Percentiles rank a stretch among this genome's conserved stretches.
Evolutionary conservation across 2,113 vertebrate genomes (phyloP).

Genomic region (Cnemophilus loriae): DNA sequence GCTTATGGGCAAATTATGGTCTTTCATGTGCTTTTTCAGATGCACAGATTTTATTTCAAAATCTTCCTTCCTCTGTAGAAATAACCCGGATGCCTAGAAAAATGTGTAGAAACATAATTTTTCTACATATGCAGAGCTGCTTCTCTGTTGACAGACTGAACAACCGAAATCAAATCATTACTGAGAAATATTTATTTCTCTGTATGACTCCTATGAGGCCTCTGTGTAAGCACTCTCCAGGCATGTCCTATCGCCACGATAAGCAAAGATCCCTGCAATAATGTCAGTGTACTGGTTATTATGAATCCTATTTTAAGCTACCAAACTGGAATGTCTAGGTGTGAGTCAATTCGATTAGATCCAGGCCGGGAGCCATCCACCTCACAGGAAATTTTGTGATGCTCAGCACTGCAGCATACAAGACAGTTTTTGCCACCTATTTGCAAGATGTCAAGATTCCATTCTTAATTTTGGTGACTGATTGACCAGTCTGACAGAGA

Average conservation of each 20-base stretch:
- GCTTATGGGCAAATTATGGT: background rate
- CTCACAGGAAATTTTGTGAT: background rate
- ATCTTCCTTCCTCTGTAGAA: background rate
- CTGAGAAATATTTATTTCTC: background rate
- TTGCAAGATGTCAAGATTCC: background rate
- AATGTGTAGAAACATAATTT: background rate
- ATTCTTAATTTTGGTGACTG: background rate
- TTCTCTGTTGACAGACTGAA: background rate
- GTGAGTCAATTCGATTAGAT: background rate
- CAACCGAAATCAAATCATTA: background rate
- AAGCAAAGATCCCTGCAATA: background rate
- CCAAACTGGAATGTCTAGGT: background rate
- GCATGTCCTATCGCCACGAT: background rate
- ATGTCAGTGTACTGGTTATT: background rate
- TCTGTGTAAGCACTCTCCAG: background rate
- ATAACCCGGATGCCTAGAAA: background rate
- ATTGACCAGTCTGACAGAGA: background rate
- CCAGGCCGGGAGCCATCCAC: background rate
- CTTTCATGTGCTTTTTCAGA: background rate
- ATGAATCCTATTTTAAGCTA: background rate
- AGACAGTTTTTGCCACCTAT: background rate
- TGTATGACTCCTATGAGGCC: background rate
- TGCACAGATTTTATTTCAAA: background rate
- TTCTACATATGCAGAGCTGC: background rate
- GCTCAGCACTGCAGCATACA: background rate